Evolutionary conservation across 2,113 vertebrate species (phyloP).

Genomic region (Accipiter virgatus): DNA sequence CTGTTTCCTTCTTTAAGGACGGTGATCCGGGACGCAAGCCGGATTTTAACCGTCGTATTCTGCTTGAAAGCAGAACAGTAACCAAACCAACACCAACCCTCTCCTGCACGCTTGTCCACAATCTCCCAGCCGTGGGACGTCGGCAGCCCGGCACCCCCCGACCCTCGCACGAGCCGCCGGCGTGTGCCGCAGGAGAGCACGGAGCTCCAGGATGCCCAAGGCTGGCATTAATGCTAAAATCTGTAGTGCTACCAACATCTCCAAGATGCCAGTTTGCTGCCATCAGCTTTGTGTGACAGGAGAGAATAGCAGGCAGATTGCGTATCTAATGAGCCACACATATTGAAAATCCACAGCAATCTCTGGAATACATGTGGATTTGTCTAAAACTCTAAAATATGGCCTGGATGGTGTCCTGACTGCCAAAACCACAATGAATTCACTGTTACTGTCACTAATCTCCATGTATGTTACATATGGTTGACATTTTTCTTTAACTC

Average conservation of each 20-base stretch:
- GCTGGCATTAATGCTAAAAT: constrained; percentile 73
- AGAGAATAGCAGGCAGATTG: constrained; percentile 63
- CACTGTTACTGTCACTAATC: constrained; percentile 56
- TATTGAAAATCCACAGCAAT: constrained; percentile 58
- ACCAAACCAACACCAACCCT: not conserved
- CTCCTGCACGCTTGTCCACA: not conserved
- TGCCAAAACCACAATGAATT: constrained; percentile 64
- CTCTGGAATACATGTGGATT: constrained; percentile 59
- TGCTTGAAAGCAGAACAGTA: not conserved
- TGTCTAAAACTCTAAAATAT: constrained; percentile 62
- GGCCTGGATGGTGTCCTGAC: constrained; percentile 54
- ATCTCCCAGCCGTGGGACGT: not conserved
- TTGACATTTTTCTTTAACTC: constrained; percentile 62
- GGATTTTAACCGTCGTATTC: not conserved
- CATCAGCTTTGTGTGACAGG: constrained; percentile 66
- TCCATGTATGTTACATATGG: constrained; percentile 58
- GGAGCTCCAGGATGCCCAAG: constrained; percentile 66
- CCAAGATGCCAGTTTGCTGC: constrained; percentile 68
- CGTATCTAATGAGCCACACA: constrained; percentile 60
- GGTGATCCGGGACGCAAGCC: not conserved
- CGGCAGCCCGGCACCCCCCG: not conserved
- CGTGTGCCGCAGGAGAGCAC: not conserved
- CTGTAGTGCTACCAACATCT: constrained; percentile 61
- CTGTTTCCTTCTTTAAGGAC: not conserved
- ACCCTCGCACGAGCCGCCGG: not conserved